These are phyloP conservation scores for Eilema griseolum DNA, from an alignment of 2,888 invertebrate species.

Conservation along the genomic window DNA sequence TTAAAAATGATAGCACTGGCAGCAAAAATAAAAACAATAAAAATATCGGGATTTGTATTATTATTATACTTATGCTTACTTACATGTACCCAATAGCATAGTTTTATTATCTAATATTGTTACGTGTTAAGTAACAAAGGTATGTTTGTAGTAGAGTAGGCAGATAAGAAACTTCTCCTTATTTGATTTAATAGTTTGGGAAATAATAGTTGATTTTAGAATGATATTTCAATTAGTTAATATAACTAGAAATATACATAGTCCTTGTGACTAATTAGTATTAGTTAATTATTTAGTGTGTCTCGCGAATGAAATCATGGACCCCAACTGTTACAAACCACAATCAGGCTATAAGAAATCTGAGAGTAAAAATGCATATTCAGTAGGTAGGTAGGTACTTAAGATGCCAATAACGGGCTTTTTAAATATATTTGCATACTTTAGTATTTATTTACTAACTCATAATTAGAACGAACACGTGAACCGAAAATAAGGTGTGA, in stretches of 20 bases:
- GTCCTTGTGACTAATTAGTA: not conserved
- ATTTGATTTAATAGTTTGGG: not conserved
- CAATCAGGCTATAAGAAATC: not conserved
- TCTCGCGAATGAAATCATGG: not conserved
- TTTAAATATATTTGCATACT: conserved; percentile 2
- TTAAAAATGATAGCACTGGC: no score
- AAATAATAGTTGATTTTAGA: not conserved
- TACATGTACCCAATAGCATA: not conserved
- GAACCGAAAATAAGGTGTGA: not conserved
- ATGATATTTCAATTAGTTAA: not conserved
- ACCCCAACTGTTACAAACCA: not conserved
- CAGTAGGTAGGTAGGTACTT: not conserved
- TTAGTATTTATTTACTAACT: not conserved
- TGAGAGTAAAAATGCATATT: conserved; percentile 3
- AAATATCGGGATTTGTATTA: no score
- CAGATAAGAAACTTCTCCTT: not conserved
- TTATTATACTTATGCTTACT: not conserved
- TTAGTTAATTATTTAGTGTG: not conserved
- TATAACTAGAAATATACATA: not conserved
- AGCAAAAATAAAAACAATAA: no score
- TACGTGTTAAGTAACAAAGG: not conserved
- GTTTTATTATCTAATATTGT: not conserved
- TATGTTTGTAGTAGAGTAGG: no score
- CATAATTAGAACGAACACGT: not conserved
- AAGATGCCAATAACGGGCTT: conserved; percentile 7